phyloP scores from a whole-genome alignment of 2,113 vertebrate species.

The Hylia prasina region DNA sequence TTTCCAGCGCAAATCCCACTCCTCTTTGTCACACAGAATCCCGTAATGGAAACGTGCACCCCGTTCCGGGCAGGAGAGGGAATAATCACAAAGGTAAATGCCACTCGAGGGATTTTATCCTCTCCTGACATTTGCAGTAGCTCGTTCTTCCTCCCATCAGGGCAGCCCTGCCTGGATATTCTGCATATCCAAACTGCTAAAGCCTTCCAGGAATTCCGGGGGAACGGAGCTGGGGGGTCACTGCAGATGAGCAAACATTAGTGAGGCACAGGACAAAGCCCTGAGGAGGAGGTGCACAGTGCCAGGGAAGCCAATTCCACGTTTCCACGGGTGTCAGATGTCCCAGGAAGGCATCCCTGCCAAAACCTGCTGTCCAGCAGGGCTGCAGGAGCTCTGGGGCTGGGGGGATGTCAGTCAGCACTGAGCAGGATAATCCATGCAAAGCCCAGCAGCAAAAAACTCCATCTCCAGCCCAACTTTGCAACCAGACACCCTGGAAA shows the following conservation, averaged over 20 bases:
- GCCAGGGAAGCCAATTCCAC: not conserved
- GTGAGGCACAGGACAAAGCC: not conserved
- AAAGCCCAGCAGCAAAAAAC: not conserved
- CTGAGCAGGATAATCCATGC: not conserved
- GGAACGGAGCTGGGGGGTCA: fast-evolving
- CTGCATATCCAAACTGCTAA: not conserved
- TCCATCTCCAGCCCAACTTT: not conserved
- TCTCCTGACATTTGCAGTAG: not conserved
- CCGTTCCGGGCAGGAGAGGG: not conserved
- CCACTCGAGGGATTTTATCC: not conserved
- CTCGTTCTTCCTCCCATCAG: not conserved
- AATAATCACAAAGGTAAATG: conserved; percentile 34
- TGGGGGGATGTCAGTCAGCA: not conserved
- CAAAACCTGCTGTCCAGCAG: not conserved
- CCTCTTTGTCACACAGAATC: fast-evolving
- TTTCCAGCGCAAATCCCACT: not conserved
- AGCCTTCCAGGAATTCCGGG: not conserved
- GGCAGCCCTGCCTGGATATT: not conserved
- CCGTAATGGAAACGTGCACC: not conserved
- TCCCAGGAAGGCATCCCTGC: not conserved
- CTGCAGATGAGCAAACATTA: not conserved
- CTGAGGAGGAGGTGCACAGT: not conserved
- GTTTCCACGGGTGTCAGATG: fast-evolving
- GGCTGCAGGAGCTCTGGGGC: not conserved
- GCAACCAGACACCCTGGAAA: not conserved